phyloP scores from a whole-genome alignment of 1,140 invertebrate species.

The Carcinoscorpius rotundicauda region DNA sequence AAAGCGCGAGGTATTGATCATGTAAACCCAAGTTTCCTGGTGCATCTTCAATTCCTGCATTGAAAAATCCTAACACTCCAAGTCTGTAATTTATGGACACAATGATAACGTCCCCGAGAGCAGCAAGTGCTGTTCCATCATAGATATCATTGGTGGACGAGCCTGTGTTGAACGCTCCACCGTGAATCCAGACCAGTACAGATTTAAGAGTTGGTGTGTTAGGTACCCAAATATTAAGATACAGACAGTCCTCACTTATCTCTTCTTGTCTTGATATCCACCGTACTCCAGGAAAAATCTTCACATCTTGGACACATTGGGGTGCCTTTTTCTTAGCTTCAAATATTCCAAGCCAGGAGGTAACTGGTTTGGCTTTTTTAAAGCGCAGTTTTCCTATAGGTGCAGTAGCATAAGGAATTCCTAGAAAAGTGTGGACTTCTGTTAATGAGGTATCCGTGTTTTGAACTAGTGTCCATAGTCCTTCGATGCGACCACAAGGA shows the following conservation, averaged over 20 bases:
- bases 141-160: constrained; percentile 9
- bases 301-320: too few species aligned
- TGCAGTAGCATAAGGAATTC: too few species aligned
- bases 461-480: too few species aligned
- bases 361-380: too few species aligned
- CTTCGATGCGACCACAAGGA: too few species aligned
- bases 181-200: constrained; percentile 18
- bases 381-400: too few species aligned
- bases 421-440: too few species aligned
- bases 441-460: too few species aligned
- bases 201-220: constrained; percentile 1
- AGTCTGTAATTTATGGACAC: constrained; percentile 43
- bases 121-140: constrained; percentile 67
- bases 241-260: constrained; percentile 32
- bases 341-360: too few species aligned
- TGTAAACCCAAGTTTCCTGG: constrained; percentile 39
- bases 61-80: constrained; percentile 31
- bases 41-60: constrained; percentile 14
- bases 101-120: constrained; percentile 46
- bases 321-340: too few species aligned
- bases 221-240: constrained; percentile 34
- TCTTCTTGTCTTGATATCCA: neutral
- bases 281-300: neutral
- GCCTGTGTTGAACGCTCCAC: constrained; percentile 15
- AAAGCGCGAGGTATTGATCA: constrained; percentile 23